phyloP scores from a whole-genome alignment of 1,140 invertebrate genomes.

The Achroia grisella region DNA sequence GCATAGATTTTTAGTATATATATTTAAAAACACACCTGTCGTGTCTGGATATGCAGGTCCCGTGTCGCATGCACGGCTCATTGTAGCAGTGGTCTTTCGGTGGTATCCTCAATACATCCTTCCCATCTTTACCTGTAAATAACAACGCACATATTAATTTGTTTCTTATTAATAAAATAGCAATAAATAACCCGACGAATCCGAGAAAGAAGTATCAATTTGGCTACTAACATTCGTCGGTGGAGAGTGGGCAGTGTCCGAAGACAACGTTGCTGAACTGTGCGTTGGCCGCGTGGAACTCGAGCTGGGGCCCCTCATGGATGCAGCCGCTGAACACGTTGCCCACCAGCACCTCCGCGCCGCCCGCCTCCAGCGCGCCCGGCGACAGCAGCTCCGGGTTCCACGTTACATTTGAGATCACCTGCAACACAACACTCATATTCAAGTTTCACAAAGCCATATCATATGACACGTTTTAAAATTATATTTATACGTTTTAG shows the following conservation, averaged over 20 bases:
- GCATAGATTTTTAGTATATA: no score
- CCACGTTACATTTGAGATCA: conserved; percentile 86
- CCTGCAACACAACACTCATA: conserved; percentile 50
- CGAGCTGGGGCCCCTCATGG: conserved; percentile 86
- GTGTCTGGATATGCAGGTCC: conserved; percentile 82
- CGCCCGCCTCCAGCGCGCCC: conserved; percentile 77
- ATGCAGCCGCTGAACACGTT: conserved; percentile 88
- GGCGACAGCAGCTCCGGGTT: conserved; percentile 82
- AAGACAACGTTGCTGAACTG: conserved; percentile 80
- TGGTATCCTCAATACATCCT: conserved; percentile 70
- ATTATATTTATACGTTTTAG: no score
- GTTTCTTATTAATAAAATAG: no score
- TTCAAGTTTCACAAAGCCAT: no score
- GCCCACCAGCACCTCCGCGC: conserved; percentile 82
- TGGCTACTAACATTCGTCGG: conserved; percentile 82
- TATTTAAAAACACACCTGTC: conserved; percentile 74
- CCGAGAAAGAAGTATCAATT: no score
- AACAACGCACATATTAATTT: background rate
- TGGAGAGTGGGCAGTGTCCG: conserved; percentile 82
- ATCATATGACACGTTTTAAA: no score
- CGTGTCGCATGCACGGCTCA: conserved; percentile 87
- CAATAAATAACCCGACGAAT: no score
- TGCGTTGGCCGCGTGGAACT: conserved; percentile 80
- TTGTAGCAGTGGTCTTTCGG: conserved; percentile 82
- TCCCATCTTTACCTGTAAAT: conserved; percentile 58